Evolutionary conservation across 2,888 invertebrate genomes (phyloP).

Genomic region (Rhagium mordax): DNA sequence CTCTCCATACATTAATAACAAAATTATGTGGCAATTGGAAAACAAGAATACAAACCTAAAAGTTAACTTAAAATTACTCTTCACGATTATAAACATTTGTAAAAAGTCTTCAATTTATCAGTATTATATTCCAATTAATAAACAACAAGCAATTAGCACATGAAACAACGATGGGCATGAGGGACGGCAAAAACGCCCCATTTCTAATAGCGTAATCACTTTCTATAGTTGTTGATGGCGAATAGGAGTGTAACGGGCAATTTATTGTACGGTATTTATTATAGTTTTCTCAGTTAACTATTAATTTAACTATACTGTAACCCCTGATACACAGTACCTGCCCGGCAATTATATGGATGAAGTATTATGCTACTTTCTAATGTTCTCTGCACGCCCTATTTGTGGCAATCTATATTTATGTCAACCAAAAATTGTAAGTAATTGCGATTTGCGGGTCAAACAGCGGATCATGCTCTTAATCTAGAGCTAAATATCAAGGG

Average conservation of each 20-base stretch:
- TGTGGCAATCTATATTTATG: constrained; percentile 24
- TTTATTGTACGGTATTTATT: constrained; percentile 16
- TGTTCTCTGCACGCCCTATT: constrained; percentile 33
- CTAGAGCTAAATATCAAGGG: background rate
- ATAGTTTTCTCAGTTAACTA: constrained; percentile 17
- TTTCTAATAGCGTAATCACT: constrained; percentile 37
- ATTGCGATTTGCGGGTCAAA: background rate
- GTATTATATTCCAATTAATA: constrained; percentile 23
- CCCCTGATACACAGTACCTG: constrained; percentile 3
- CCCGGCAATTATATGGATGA: constrained; percentile 12
- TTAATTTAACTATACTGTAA: constrained; percentile 5
- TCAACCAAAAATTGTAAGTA: constrained; percentile 20
- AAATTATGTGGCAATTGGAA: background rate
- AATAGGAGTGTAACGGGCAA: constrained; percentile 2
- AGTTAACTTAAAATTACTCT: background rate
- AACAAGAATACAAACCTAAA: background rate
- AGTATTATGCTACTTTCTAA: constrained; percentile 33
- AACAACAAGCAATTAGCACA: constrained; percentile 6
- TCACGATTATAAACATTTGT: background rate
- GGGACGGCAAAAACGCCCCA: constrained; percentile 29
- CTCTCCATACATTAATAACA: background rate
- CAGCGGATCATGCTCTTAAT: background rate
- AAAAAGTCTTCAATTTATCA: background rate
- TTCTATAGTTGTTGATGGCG: constrained; percentile 24
- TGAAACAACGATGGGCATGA: constrained; percentile 14